phyloP scores from a whole-genome alignment of 1,140 invertebrate species.

The Eriosoma lanigerum region DNA sequence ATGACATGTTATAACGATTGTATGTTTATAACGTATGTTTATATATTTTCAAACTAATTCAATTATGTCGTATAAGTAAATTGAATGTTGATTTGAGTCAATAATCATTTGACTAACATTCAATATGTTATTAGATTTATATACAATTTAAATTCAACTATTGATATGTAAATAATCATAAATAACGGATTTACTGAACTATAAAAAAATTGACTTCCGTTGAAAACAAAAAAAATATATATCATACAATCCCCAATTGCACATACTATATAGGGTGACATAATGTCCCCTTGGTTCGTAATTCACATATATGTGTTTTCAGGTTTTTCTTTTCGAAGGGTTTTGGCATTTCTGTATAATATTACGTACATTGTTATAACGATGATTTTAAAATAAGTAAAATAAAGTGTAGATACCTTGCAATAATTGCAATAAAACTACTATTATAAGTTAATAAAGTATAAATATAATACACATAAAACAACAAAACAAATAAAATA shows the following conservation, averaged over 20 bases:
- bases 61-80: conserved; percentile 20
- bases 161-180: conserved; percentile 47
- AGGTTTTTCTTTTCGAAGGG: neutral
- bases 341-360: neutral
- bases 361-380: neutral
- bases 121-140: conserved; percentile 47
- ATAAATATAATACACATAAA: too few relatives aligned
- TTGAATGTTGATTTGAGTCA: neutral
- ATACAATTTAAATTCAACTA: conserved; percentile 24
- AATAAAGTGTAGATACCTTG: too few relatives aligned
- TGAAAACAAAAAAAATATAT: conserved; percentile 28
- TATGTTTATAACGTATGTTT: too few relatives aligned
- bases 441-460: too few relatives aligned
- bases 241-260: neutral
- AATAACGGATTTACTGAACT: conserved; percentile 38
- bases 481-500: too few relatives aligned
- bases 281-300: conserved; percentile 13
- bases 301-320: neutral
- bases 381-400: neutral
- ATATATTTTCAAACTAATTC: conserved; percentile 13
- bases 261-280: conserved; percentile 34
- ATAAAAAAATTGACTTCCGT: conserved; percentile 29
- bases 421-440: too few relatives aligned
- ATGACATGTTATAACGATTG: too few relatives aligned
- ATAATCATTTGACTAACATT: conserved; percentile 21